A percentile compares a stretch with the other conserved stretches of the same genome.
These are phyloP conservation scores for Chouioia cunea DNA, from an alignment of 2,888 invertebrate species.

Conservation along the genomic window DNA sequence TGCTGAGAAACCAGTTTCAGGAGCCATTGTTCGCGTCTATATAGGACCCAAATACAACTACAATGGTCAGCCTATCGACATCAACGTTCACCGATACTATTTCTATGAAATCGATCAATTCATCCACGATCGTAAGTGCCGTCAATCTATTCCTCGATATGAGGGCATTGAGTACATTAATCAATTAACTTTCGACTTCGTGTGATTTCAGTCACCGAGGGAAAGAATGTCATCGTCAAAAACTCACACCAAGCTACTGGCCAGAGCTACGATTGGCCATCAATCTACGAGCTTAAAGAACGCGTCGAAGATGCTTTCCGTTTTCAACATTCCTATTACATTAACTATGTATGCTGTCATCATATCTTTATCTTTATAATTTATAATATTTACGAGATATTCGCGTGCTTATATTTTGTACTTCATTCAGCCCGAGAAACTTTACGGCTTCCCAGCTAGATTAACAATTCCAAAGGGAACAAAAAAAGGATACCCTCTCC, in stretches of 20 bases:
- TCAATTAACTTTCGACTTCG: too few species aligned
- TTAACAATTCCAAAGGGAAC: constrained; percentile 77
- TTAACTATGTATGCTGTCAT: constrained; percentile 59
- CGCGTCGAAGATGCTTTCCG: constrained; percentile 72
- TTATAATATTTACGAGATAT: too few species aligned
- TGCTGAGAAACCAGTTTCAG: constrained; percentile 73
- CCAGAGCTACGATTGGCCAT: constrained; percentile 68
- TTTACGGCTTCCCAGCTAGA: constrained; percentile 74
- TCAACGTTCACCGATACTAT: constrained; percentile 74
- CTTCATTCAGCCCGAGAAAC: constrained; percentile 67
- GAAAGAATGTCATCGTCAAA: constrained; percentile 78
- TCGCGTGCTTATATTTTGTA: constrained; percentile 60
- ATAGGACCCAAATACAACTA: constrained; percentile 79
- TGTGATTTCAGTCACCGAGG: constrained; percentile 70
- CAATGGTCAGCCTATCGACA: constrained; percentile 71
- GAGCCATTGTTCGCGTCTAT: constrained; percentile 77
- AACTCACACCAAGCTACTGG: constrained; percentile 74
- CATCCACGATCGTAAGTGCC: constrained; percentile 69
- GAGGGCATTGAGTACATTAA: too few species aligned
- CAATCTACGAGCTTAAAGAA: constrained; percentile 76
- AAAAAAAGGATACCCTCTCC: constrained; percentile 74
- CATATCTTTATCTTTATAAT: background rate
- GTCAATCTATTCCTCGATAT: too few species aligned
- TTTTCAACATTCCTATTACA: constrained; percentile 64
- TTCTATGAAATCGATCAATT: constrained; percentile 76